Evolutionary conservation across 2,888 invertebrate genomes (phyloP).

Genomic region (Altica lythri): DNA sequence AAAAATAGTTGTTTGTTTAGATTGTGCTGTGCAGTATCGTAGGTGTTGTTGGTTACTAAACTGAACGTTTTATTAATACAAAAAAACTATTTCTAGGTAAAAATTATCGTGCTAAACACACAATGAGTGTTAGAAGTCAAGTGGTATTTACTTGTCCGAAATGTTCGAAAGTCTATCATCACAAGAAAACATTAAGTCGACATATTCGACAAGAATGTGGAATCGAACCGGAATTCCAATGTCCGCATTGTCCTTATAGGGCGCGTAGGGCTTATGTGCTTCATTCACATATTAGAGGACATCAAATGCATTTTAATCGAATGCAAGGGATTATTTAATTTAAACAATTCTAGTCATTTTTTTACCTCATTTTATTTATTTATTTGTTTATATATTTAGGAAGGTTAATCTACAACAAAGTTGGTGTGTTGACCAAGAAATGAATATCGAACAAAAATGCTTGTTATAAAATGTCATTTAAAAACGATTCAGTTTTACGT

Average conservation of each 20-base stretch:
- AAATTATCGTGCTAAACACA: constrained; percentile 18
- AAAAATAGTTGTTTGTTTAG: background rate
- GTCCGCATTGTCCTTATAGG: constrained; percentile 74
- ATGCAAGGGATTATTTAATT: constrained; percentile 28
- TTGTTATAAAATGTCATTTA: no score
- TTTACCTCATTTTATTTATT: background rate
- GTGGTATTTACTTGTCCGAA: constrained; percentile 52
- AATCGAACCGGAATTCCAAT: constrained; percentile 71
- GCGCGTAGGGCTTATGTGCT: constrained; percentile 65
- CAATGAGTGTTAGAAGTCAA: constrained; percentile 4
- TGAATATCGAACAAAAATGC: no score
- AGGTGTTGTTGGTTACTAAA: background rate
- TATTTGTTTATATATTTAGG: no score
- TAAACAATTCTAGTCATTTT: constrained; percentile 10
- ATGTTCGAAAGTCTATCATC: constrained; percentile 59
- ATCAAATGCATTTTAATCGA: constrained; percentile 41
- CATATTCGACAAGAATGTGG: constrained; percentile 61
- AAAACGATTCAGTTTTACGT: no score
- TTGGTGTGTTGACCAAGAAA: no score
- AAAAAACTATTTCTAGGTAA: constrained; percentile 13
- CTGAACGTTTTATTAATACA: background rate
- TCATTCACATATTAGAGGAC: constrained; percentile 53
- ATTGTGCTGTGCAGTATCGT: constrained; percentile 2
- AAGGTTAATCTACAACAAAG: no score
- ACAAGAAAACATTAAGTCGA: constrained; percentile 59